These are phyloP conservation scores for Charaxes varanes DNA, from an alignment of 1,140 invertebrate species.

Conservation along the genomic window DNA sequence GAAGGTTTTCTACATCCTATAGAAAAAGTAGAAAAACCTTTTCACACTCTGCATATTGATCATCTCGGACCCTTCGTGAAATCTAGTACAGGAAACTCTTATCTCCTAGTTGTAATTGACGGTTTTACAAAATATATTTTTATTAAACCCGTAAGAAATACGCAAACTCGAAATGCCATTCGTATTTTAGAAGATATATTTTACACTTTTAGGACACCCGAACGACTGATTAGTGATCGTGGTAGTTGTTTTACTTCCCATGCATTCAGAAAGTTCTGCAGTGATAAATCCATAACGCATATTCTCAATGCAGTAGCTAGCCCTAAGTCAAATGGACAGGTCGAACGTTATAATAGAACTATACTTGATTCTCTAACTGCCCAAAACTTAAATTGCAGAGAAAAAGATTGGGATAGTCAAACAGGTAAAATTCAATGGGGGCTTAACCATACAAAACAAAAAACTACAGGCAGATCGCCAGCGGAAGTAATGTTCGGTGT, in stretches of 20 bases:
- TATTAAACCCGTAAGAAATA: slow-evolving; percentile 21
- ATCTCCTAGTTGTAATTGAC: slow-evolving; percentile 23
- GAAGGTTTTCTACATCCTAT: slow-evolving; percentile 26
- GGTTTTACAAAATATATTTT: slow-evolving; percentile 27
- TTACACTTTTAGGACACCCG: slow-evolving; percentile 17
- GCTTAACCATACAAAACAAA: slow-evolving; percentile 20
- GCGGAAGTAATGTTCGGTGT: slow-evolving; percentile 24
- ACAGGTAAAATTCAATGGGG: slow-evolving; percentile 24
- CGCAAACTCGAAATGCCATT: slow-evolving; percentile 18
- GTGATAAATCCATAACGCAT: slow-evolving; percentile 22
- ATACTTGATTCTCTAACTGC: slow-evolving; percentile 22
- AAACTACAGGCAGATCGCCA: slow-evolving; percentile 17
- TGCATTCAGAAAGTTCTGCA: slow-evolving; percentile 19
- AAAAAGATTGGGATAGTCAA: slow-evolving; percentile 23
- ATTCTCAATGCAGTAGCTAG: slow-evolving; percentile 26
- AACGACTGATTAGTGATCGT: slow-evolving; percentile 24
- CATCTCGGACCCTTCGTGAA: slow-evolving; percentile 30
- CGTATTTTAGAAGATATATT: slow-evolving; percentile 23
- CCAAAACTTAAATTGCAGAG: slow-evolving; percentile 13
- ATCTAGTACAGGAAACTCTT: slow-evolving; percentile 19
- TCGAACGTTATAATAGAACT: slow-evolving; percentile 28
- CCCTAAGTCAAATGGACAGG: slow-evolving; percentile 27
- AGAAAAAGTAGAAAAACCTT: slow-evolving; percentile 19
- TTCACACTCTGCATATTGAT: slow-evolving; percentile 28
- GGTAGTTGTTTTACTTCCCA: slow-evolving; percentile 27